These are phyloP conservation scores for Paragorgia papillata DNA, from an alignment of 92 coral and sea anemone species.

Conservation along the genomic window DNA sequence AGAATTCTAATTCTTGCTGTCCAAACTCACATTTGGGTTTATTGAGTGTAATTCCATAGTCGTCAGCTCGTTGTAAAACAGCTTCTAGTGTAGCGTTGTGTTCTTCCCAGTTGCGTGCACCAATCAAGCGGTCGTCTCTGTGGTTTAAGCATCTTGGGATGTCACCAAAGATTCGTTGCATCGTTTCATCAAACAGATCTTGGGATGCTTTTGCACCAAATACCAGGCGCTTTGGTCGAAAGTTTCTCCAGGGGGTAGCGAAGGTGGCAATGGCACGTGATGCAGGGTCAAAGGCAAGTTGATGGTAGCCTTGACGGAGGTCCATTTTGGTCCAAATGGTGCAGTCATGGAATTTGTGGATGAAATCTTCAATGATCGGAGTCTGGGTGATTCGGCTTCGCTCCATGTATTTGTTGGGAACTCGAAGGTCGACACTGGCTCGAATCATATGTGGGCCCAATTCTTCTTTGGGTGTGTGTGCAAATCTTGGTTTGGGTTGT, in stretches of 20 bases:
- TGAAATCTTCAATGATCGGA: constrained; percentile 53
- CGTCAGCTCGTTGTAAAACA: too few relatives aligned
- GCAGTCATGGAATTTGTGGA: too few relatives aligned
- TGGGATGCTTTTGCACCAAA: constrained; percentile 32
- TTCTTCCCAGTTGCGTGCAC: constrained; percentile 28
- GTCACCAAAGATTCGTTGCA: constrained; percentile 54
- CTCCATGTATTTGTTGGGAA: constrained; percentile 53
- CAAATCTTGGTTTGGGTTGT: constrained; percentile 53
- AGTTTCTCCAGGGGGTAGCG: too few relatives aligned
- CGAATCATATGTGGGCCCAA: constrained; percentile 48
- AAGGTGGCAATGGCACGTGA: too few relatives aligned
- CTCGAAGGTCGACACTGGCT: constrained; percentile 55
- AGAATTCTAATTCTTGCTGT: not conserved
- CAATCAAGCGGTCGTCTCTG: constrained; percentile 56
- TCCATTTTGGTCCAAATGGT: constrained; percentile 53
- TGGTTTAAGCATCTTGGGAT: constrained; percentile 51
- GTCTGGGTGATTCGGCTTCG: constrained; percentile 53
- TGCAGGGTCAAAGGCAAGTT: constrained; percentile 57
- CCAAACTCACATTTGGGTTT: constrained; percentile 43
- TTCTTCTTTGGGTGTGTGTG: constrained; percentile 39
- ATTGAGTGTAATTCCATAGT: constrained; percentile 49
- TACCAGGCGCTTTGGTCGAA: constrained; percentile 15
- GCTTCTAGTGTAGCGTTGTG: constrained; percentile 38
- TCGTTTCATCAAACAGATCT: constrained; percentile 32
- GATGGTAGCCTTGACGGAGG: constrained; percentile 62